Conservation (phyloP, 2,888 invertebrate species). For the Pterostichus niger region DNA sequence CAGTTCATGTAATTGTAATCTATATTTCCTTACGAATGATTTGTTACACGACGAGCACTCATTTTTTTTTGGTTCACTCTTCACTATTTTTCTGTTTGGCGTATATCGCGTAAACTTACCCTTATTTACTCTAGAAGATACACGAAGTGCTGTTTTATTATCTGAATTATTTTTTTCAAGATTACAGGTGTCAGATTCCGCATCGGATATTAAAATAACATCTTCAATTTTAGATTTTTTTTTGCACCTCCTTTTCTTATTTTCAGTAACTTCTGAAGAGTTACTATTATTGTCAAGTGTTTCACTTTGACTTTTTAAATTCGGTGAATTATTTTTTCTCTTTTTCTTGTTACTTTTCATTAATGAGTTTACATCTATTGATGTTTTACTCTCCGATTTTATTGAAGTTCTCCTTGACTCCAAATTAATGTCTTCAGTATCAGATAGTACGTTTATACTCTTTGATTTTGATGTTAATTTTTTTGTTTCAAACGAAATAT, state of each 20-base stretch:
- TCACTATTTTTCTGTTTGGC: background rate
- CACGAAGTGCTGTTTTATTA: constrained; percentile 3
- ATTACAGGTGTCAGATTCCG: background rate
- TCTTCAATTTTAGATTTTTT: background rate
- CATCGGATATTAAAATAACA: constrained; percentile 9
- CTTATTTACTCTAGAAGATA: background rate
- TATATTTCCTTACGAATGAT: constrained; percentile 11
- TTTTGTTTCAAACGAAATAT: constrained; percentile 3
- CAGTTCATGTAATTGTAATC: constrained; percentile 26
- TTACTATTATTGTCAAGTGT: background rate
- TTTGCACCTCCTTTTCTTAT: background rate
- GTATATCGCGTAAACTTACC: background rate
- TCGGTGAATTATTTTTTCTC: background rate
- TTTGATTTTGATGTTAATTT: background rate
- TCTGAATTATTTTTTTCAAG: background rate
- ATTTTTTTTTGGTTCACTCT: background rate
- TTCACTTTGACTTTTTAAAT: background rate
- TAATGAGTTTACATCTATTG: background rate
- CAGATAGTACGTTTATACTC: constrained; percentile 1
- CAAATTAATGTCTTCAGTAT: background rate
- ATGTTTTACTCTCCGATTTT: background rate
- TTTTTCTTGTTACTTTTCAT: background rate
- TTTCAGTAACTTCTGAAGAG: background rate
- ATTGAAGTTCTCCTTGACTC: background rate
- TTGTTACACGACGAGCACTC: constrained; percentile 2